phyloP scores from a whole-genome alignment of 2,797 vertebrate species.

The Myotis daubentonii region DNA sequence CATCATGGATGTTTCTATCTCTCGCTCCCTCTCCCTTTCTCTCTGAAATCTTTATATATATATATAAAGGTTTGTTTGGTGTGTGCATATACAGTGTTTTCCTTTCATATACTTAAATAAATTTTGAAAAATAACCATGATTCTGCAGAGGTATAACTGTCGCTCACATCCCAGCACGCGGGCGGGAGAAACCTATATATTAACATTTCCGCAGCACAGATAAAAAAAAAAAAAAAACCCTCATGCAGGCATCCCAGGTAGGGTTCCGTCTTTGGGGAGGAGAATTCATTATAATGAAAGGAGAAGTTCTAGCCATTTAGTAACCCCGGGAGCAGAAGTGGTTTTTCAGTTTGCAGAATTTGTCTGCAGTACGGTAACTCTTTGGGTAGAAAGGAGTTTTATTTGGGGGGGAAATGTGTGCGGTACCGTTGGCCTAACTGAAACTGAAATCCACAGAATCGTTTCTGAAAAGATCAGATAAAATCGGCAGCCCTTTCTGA shows the following conservation, averaged over 20 bases:
- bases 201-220: neutral
- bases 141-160: neutral
- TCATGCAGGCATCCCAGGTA: neutral
- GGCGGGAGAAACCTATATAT: neutral
- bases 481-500: neutral
- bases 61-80: neutral
- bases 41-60: too few species aligned
- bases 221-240: neutral
- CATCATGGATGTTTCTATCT: too few species aligned
- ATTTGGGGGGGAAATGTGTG: neutral
- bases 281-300: constrained; percentile 74
- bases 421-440: neutral
- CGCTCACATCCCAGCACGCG: neutral
- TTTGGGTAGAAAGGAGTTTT: neutral
- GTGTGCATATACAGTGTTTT: neutral
- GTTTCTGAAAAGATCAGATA: constrained; percentile 34
- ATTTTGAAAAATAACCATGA: neutral
- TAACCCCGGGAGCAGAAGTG: constrained; percentile 68
- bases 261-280: constrained; percentile 11
- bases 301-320: constrained; percentile 57
- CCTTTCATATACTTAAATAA: neutral
- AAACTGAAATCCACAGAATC: constrained; percentile 57
- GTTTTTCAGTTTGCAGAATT: constrained; percentile 48
- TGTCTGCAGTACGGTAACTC: neutral
- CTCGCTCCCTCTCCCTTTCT: too few species aligned